Evolutionary conservation across 2,797 vertebrate species (phyloP).

Genomic region (Saxicola maurus): DNA sequence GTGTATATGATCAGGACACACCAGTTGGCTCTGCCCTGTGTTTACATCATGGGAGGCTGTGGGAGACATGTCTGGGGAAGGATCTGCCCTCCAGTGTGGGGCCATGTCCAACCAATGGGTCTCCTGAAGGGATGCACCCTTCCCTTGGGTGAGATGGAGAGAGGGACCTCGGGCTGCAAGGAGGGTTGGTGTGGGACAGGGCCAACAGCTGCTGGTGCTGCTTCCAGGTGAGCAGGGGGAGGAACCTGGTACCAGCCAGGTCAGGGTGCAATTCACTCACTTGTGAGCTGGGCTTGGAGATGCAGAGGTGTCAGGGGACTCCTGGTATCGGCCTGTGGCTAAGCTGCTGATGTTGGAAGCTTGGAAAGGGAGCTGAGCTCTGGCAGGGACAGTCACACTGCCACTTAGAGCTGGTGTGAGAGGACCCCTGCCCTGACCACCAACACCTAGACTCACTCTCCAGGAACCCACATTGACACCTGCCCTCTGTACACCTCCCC

Average conservation of each 20-base stretch:
- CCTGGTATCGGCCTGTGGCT: background rate
- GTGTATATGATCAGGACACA: rapidly evolving
- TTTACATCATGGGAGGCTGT: background rate
- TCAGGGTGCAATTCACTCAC: background rate
- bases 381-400: background rate
- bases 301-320: background rate
- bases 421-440: background rate
- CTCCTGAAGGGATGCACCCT: background rate
- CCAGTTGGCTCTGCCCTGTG: background rate
- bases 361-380: background rate
- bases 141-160: background rate
- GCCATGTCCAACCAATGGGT: rapidly evolving
- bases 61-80: background rate
- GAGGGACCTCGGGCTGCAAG: background rate
- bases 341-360: background rate
- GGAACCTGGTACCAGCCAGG: background rate
- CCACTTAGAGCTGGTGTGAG: rapidly evolving
- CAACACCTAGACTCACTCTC: background rate
- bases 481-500: background rate
- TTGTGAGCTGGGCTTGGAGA: background rate
- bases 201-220: background rate
- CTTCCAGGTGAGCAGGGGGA: background rate
- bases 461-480: rapidly evolving
- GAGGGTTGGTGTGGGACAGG: background rate
- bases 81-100: rapidly evolving